Conservation (phyloP, 2,113 vertebrate species). For the Nicator chloris region DNA sequence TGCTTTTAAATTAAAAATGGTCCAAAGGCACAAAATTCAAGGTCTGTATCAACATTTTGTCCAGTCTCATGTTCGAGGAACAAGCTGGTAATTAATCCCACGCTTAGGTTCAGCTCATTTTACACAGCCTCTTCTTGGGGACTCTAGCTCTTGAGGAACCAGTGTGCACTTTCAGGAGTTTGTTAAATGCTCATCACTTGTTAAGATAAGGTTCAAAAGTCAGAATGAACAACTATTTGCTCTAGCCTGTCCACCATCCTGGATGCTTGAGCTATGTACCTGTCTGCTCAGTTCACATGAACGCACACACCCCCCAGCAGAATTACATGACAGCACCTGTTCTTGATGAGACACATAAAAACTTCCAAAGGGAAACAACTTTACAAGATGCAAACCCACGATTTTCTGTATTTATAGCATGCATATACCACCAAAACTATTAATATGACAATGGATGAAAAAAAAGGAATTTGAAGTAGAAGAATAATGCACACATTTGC, state of each 20-base stretch:
- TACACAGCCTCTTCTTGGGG: background rate
- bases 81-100: background rate
- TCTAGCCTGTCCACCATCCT: background rate
- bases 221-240: background rate
- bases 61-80: background rate
- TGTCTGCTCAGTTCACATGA: background rate
- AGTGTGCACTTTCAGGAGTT: background rate
- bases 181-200: background rate
- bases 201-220: background rate
- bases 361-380: background rate
- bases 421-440: background rate
- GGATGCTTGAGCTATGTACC: background rate
- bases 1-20: constrained; percentile 11
- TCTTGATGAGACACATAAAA: background rate
- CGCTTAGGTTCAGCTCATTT: background rate
- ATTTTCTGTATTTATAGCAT: background rate
- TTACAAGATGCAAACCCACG: background rate
- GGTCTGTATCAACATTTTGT: background rate
- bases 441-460: background rate
- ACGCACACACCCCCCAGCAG: background rate
- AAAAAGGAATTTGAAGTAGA: background rate
- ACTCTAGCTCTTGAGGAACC: background rate
- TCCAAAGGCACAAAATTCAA: background rate
- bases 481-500: background rate
- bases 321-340: background rate